These are phyloP conservation scores for Melikaiella ostensackeni DNA, from an alignment of 2,888 invertebrate species.

Conservation along the genomic window DNA sequence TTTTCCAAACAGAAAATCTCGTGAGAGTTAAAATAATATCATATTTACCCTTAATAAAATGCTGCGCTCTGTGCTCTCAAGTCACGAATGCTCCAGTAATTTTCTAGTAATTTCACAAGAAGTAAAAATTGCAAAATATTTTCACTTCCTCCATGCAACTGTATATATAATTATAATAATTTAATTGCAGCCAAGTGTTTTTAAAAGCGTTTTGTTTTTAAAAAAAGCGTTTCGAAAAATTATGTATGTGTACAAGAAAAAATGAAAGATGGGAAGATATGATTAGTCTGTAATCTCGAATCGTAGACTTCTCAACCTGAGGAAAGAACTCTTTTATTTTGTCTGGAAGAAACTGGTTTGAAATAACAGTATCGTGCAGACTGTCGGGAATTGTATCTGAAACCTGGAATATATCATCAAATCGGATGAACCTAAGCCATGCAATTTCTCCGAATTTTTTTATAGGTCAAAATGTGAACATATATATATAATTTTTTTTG, in stretches of 20 bases:
- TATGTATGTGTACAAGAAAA: background rate
- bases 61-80: background rate
- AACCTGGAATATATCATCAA: constrained; percentile 15
- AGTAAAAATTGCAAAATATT: background rate
- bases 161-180: background rate
- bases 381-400: background rate
- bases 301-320: constrained; percentile 11
- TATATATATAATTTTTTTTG: too few species aligned
- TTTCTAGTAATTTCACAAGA: background rate
- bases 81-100: background rate
- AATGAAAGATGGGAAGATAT: background rate
- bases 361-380: background rate
- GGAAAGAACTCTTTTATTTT: background rate
- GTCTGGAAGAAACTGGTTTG: constrained; percentile 20
- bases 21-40: background rate
- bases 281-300: constrained; percentile 20
- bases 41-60: constrained; percentile 4
- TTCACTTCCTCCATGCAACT: background rate
- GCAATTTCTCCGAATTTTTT: too few species aligned
- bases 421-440: too few species aligned
- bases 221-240: background rate
- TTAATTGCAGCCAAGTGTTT: background rate
- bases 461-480: too few species aligned
- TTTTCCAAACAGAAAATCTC: background rate
- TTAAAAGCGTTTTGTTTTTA: background rate